Conservation (phyloP, 2,113 vertebrate species). For the Oreochromis niloticus region DNA sequence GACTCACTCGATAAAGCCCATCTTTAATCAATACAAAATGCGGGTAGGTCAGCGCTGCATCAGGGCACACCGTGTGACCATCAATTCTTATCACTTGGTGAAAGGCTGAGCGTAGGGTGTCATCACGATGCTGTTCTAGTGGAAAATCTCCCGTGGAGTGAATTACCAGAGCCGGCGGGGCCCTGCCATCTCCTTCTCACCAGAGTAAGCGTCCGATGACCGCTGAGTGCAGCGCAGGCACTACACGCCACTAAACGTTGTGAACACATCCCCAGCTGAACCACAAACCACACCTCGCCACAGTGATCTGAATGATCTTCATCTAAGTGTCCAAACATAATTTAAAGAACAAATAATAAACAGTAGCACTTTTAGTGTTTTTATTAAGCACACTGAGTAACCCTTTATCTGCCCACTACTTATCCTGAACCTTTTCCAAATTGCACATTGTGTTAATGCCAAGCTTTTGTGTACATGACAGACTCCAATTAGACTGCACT, state of each 20-base stretch:
- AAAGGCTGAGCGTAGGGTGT: not conserved
- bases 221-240: not conserved
- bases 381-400: not conserved
- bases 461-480: not conserved
- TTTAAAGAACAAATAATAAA: not conserved
- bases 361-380: not conserved
- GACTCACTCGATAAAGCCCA: not conserved
- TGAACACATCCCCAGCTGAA: not conserved
- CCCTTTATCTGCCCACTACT: not conserved
- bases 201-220: not conserved
- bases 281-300: not conserved
- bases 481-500: not conserved
- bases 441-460: not conserved
- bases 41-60: not conserved
- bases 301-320: not conserved
- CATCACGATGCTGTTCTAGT: not conserved
- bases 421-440: not conserved
- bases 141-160: not conserved
- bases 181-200: not conserved
- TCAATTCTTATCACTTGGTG: not conserved
- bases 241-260: not conserved
- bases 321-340: not conserved
- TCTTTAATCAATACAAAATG: not conserved
- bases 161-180: not conserved
- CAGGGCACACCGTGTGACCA: not conserved